Evolutionary conservation across 2,888 invertebrate species (phyloP), one percentile per base, ranked within the genome.

Genomic region (Ophion ventricosus): DNA sequence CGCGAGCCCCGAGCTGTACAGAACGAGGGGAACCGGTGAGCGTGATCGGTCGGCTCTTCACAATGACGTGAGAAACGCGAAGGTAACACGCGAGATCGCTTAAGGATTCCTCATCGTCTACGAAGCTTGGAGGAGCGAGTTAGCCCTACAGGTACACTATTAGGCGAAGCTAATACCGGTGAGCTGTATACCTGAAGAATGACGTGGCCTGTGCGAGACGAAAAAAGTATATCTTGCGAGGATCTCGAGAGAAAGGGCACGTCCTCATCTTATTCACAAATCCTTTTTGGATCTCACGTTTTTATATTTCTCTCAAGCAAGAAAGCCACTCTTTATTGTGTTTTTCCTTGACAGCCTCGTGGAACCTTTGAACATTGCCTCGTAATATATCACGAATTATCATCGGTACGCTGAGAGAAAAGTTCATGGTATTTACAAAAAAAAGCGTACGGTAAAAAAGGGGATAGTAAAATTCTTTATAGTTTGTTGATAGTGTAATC

Each of bases 91-190:
- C 70, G 43, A 70, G 75, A 63, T 70, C 63, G 54, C 40, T 14
- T 67, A 63, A 85, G 77, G 87, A 87, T 89, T 89, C 88, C 86
- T 80, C 64, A 78, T 43, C 67, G 88, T 88, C 87, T 87, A 87
- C 86, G 84, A 85, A 76, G 77, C 83, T 82, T 76, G 72, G 29
- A 23, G 67, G 59, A 35, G 35, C 35, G 35, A 8, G 61, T 63
- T 67, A 76, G 66, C 56, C 40, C 40, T 69, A 70, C 26, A 25
- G 14, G 59, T 64, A 63, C 40, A 40, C 43, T 56, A 59, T 54
- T 43, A 69, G 59, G 74, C 75, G 40, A 14, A 2, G 56, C 75
- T 70, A 75, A 81, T 81, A 74, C 75, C 69, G 40, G 69, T 69
- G 35, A 75, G 82, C 82, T 83, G 70, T 84, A 86, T 89, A 88